Base-by-base conservation (phyloP, 2,888 invertebrate genomes). In the Dermolepida albohirtum region DNA sequence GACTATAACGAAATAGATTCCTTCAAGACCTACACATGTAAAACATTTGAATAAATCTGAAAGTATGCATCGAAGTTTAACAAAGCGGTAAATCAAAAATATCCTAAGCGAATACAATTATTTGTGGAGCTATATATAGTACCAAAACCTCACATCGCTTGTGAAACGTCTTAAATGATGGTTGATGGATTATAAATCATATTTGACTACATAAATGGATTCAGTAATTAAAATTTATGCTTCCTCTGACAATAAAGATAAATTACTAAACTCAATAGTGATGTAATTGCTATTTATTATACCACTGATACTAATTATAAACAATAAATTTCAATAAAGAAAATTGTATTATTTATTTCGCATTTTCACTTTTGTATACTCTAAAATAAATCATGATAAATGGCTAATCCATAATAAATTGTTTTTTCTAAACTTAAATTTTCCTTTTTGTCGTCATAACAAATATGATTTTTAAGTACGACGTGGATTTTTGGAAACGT, bases 241-340 rank as follows among this genome's bases (percentile, higher is more conserved):
- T 16, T 41, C 14, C 16, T 62, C 47, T 62, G 47, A 47, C 29
- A 29, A 43, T 34, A 16, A 12, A 47, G 47, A 62, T 62, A 47
- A 62, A 62, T 29, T 34, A 43, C 29, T 11, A 41, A 47, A 62
- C 34, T 17, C 39, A 47, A 47, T 12, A 47, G 10, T 6, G 4
- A 34, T 6, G 2, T 62, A 62, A 47, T 62, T 62, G 47, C 34
- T 47, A 62, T 62, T 62, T 62, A 62, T 62, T 62, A 11, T 16
- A 34, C 6, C 10, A 34, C 6, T 34, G 6, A 10, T 16, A 14
- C 16, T 10, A 27, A 29, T 7, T 34, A 17, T 29, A 12, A 17
- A 22, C n/a, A 11, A 39, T 62, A 49, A 62, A 62, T 49, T 62
- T 49, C 27, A 62, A 62, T 47, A 39, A 47, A 49, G 14, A 22